Conservation (phyloP, 2,113 vertebrate species). For the Mugil cephalus region DNA sequence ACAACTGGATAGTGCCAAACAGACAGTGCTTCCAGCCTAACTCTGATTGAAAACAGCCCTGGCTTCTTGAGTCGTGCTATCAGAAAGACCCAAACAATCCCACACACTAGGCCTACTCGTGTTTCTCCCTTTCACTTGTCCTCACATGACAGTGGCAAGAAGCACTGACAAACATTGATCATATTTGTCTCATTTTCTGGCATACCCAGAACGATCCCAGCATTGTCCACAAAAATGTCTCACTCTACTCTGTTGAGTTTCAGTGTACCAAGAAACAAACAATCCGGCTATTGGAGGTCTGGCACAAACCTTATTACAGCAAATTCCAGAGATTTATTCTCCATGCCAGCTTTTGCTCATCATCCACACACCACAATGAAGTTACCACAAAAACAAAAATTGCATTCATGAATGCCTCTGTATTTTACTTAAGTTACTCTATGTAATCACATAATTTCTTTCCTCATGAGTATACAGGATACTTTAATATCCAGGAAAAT, state of each 20-base stretch:
- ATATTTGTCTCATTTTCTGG: conserved; percentile 49
- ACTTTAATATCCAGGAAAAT: conserved; percentile 35
- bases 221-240: conserved; percentile 70
- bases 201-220: conserved; percentile 49
- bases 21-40: conserved; percentile 63
- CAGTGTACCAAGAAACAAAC: conserved; percentile 65
- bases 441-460: conserved; percentile 41
- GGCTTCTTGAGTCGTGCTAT: conserved; percentile 48
- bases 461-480: conserved; percentile 16
- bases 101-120: conserved; percentile 29
- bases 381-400: conserved; percentile 69
- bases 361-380: conserved; percentile 56
- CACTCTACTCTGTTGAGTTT: conserved; percentile 66
- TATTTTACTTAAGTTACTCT: conserved; percentile 36
- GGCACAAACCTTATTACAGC: conserved; percentile 58
- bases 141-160: conserved; percentile 47
- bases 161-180: conserved; percentile 36
- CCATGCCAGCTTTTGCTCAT: conserved; percentile 67
- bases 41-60: conserved; percentile 66
- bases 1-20: conserved; percentile 60
- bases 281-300: conserved; percentile 69
- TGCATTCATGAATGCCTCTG: conserved; percentile 44
- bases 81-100: conserved; percentile 58
- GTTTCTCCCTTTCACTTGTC: conserved; percentile 31
- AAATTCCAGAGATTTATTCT: conserved; percentile 55